Evolutionary conservation across 2,797 vertebrate genomes (phyloP).

Genomic region (Typhlichthys eigenmanni): DNA sequence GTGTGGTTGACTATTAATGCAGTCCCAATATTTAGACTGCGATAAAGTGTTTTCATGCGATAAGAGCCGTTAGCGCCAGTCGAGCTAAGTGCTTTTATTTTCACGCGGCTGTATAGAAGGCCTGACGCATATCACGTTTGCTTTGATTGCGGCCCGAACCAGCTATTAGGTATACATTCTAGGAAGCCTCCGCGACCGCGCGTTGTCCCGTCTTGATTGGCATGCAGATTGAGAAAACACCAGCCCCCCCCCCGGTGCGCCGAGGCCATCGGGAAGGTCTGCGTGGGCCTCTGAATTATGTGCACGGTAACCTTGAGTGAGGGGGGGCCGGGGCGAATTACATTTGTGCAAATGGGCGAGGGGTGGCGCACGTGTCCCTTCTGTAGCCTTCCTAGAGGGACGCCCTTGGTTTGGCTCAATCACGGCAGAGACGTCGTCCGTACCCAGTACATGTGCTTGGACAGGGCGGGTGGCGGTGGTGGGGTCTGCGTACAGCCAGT

Average conservation of each 20-base stretch:
- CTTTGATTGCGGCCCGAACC: conserved; percentile 17
- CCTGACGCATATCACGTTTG: conserved; percentile 10
- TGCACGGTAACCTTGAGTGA: conserved; percentile 74
- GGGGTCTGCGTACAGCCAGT: conserved; percentile 17
- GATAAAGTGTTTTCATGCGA: conserved; percentile 48
- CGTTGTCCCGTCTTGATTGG: not conserved
- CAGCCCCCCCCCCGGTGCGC: conserved; percentile 14
- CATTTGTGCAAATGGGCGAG: conserved; percentile 69
- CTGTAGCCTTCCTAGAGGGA: conserved; percentile 43
- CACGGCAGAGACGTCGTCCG: conserved; percentile 67
- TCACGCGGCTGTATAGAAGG: conserved; percentile 27
- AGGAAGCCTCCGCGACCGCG: conserved; percentile 1
- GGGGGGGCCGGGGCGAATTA: conserved; percentile 57
- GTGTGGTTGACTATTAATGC: conserved; percentile 63
- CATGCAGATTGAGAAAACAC: conserved; percentile 19
- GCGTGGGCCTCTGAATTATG: conserved; percentile 61
- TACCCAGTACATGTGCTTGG: conserved; percentile 62
- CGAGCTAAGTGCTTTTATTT: conserved; percentile 39
- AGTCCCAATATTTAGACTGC: conserved; percentile 59
- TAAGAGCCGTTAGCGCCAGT: conserved; percentile 36
- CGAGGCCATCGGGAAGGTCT: conserved; percentile 42
- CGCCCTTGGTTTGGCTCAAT: conserved; percentile 73
- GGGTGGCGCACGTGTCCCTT: conserved; percentile 49
- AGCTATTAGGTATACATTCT: conserved; percentile 7
- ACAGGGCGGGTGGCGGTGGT: conserved; percentile 25